Base-by-base conservation (phyloP, 2,113 vertebrate genomes). In the Dasyprocta punctata region DNA sequence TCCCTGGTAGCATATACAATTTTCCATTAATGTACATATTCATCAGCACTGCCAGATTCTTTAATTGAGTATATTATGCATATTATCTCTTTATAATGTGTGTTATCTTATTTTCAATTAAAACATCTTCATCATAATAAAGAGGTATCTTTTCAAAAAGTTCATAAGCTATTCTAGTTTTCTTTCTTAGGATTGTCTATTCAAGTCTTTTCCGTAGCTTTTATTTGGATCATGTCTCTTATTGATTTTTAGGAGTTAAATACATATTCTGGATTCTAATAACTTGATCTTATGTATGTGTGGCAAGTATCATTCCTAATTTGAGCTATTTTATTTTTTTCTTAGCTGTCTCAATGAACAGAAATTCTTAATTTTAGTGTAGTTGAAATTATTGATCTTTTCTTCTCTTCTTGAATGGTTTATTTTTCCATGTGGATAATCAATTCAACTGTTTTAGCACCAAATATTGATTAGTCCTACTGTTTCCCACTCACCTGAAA, bases 401-500 rank as follows among this genome's bases (percentile, higher is more conserved):
- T 90, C 36, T 82, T 93, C 24, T 86, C 67, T 94, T 89, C 89
- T 85, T 69, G 52, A 93, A 78, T 82, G 24, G 44, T 90, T 92
- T 82, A 58, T 82, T 96, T 96, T 97, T 88, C 78, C 77, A 63
- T 80, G 77, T 90, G 65, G 71, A 44, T 78, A 60, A 90, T 96
- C 78, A 88, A 54, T 86, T 90, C 80, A 95, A 16, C 71, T 95
- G 65, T 94, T 60, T 47, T 52, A 82, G 30, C 22, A 91, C 36
- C 58, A 83, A 4, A 44, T 94, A 83, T 84, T 58, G 86, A 88
- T 94, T 88, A 71, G 69, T 90, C 41, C 33, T 60, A n/a, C 28
- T 69, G 14, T 91, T 73, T 95, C 73, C 82, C 6, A 38, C 49
- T 90, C 82, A 92, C 86, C 93, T 97, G 91, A 96, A 92, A 97